These are phyloP conservation scores for Setophaga kirtlandii DNA, from an alignment of 2,113 vertebrate species.

Conservation along the genomic window DNA sequence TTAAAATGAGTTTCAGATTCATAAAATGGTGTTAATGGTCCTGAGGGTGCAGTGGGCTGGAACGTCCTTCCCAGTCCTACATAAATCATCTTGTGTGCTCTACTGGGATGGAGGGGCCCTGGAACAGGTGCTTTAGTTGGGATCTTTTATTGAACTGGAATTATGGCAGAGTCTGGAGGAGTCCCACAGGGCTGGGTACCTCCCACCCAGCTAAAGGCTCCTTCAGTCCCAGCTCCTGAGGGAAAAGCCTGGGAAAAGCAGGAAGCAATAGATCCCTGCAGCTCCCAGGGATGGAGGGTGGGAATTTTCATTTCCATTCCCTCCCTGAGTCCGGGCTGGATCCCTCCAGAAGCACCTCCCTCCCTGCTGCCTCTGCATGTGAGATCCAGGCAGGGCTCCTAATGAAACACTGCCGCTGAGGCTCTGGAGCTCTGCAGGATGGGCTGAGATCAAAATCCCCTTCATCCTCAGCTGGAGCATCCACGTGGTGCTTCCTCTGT, in stretches of 20 bases:
- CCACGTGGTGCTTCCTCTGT: background rate
- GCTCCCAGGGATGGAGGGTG: background rate
- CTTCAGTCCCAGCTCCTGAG: background rate
- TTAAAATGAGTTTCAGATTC: background rate
- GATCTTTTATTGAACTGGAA: background rate
- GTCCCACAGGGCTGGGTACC: background rate
- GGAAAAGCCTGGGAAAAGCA: background rate
- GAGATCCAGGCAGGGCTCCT: background rate
- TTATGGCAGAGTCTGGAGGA: background rate
- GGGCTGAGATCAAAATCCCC: background rate
- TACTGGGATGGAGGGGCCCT: background rate
- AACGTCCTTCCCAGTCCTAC: conserved; percentile 6
- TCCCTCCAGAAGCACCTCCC: background rate
- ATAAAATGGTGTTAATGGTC: background rate
- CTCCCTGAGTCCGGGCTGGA: background rate
- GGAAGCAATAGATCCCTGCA: background rate
- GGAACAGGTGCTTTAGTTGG: background rate
- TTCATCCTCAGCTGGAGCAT: background rate
- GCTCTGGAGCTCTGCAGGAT: background rate
- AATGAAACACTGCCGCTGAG: background rate
- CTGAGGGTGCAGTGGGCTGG: background rate
- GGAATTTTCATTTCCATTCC: too few relatives aligned
- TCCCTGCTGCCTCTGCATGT: background rate
- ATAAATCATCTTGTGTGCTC: background rate
- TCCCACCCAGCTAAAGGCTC: background rate